Evolutionary conservation across 1,140 invertebrate species (phyloP).

Genomic region (Coenobita brevimanus): DNA sequence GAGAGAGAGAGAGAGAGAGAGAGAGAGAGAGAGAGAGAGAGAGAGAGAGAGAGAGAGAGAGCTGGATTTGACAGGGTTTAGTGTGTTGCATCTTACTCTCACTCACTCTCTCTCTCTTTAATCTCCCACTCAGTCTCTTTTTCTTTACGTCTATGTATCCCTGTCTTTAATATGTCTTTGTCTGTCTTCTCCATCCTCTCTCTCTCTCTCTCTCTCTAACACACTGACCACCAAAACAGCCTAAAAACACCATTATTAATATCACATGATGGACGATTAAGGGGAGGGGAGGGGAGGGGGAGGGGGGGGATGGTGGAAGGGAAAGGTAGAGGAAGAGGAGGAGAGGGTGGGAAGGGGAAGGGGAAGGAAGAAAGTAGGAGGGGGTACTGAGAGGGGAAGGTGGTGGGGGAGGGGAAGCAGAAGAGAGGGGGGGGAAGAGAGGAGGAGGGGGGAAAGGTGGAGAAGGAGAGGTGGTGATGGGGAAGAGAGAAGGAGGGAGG

Average conservation of each 20-base stretch:
- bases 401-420: too few relatives aligned
- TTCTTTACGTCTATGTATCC: background rate
- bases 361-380: background rate
- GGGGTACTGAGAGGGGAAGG: too few relatives aligned
- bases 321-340: background rate
- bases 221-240: too few relatives aligned
- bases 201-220: background rate
- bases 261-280: background rate
- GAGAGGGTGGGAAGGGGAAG: background rate
- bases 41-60: slow-evolving; percentile 17
- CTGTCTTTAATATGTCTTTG: too few relatives aligned
- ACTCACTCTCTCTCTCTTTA: background rate
- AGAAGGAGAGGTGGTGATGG: too few relatives aligned
- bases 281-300: background rate
- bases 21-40: background rate
- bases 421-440: too few relatives aligned
- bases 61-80: background rate
- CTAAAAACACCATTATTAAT: too few relatives aligned
- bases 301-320: background rate
- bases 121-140: background rate
- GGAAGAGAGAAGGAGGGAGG: too few relatives aligned
- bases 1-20: background rate
- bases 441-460: too few relatives aligned
- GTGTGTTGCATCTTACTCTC: background rate
- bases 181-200: slow-evolving; percentile 9